Evolutionary conservation across 2,888 invertebrate genomes (phyloP), one percentile per base, ranked within the genome.

Genomic region (Agonopterix subpropinquella): DNA sequence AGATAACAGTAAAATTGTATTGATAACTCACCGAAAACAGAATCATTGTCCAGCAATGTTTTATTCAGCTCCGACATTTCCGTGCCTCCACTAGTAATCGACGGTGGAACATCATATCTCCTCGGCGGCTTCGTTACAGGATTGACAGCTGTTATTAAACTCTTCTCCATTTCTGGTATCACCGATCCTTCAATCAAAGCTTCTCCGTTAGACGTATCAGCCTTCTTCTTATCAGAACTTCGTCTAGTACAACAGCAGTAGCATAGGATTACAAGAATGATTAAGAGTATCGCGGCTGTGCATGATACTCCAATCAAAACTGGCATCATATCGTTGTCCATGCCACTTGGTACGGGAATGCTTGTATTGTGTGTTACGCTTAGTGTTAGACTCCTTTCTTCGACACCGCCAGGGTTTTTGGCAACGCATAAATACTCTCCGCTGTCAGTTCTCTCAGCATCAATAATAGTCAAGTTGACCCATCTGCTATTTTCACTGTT

Each of bases 91-190:
- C 92, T 92, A 47, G 91, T 91, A 15, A 92, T 91, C 5, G 93
- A 92, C 9, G 91, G 90, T 15, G 94, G 93, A 49, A 91, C 91
- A 52, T 95, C 95, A 57, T 93, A 94, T 53, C 95, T 89, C 45
- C 95, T 87, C 4, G 95, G 95, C 0, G 95, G 95, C 68, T 96
- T 96, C 51, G 94, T 93, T 11, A 96, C 93, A 0, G 95, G 95
- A 80, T 96, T 95, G 35, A 95, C 94, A 47, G 95, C 94, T 2
- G 94, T 94, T 56, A 96, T 92, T 45, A 96, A 82, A 55, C 95
- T 94, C 76, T 96, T 96, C 71, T 95, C 95, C 89, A 95, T 95
- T 70, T 96, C 96, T 51, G 93, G 92, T 46, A 93, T 92, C 2
- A 94, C 93, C 1, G 94, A 93, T 1, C 93, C 93, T 70, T 94